Evolutionary conservation across 2,113 vertebrate genomes (phyloP).

Genomic region (Otocyon megalotis): DNA sequence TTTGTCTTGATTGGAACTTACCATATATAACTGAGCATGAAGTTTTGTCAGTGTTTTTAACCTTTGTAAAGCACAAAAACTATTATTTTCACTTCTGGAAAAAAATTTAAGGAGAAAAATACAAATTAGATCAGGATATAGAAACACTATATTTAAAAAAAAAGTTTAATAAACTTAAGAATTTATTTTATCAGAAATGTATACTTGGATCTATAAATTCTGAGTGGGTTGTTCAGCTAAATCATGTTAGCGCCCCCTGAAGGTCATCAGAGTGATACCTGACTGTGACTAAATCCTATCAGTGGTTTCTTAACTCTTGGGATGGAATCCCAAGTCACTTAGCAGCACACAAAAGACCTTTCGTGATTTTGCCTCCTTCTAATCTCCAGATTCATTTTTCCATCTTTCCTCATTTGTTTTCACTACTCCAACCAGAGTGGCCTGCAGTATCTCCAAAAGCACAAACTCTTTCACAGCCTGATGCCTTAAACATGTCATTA

Average conservation of each 20-base stretch:
- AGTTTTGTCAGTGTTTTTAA: not conserved
- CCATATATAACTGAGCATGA: not conserved
- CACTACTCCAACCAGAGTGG: not conserved
- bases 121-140: not conserved
- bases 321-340: not conserved
- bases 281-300: not conserved
- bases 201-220: not conserved
- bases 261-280: not conserved
- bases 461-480: not conserved
- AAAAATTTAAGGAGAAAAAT: constrained; percentile 17
- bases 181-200: not conserved
- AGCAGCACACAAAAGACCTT: not conserved
- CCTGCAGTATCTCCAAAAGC: not conserved
- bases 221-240: not conserved
- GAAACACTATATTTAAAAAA: not conserved
- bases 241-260: not conserved
- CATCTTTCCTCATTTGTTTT: not conserved
- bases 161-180: not conserved
- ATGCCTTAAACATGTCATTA: not conserved
- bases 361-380: not conserved
- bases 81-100: not conserved
- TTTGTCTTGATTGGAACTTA: not conserved
- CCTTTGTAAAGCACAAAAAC: constrained; percentile 30
- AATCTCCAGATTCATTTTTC: not conserved
- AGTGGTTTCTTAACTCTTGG: not conserved